A percentile compares a stretch with the other conserved stretches of the same genome.
Evolutionary conservation across 2,797 vertebrate genomes (phyloP).

Genomic region (Chelon auratus): DNA sequence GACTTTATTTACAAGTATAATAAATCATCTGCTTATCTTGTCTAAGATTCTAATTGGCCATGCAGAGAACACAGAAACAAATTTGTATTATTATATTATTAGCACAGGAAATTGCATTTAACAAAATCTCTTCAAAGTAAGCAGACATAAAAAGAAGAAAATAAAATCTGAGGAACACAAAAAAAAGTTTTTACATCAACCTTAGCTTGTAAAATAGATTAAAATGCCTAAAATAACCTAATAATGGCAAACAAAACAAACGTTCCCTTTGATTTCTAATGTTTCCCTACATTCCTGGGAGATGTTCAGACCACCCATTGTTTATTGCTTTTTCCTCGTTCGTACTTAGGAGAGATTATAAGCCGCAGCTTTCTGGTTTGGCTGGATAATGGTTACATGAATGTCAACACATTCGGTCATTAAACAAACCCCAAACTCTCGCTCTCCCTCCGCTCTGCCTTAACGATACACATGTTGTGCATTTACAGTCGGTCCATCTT

Average conservation of each 20-base stretch:
- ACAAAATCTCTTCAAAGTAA: background rate
- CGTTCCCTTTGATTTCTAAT: slow-evolving; percentile 14
- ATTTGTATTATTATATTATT: background rate
- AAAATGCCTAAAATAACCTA: background rate
- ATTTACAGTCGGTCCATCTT: slow-evolving; percentile 38
- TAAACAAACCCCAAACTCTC: slow-evolving; percentile 47
- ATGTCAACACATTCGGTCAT: slow-evolving; percentile 52
- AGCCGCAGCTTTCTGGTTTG: slow-evolving; percentile 32
- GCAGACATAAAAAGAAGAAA: background rate
- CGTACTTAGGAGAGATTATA: slow-evolving; percentile 23
- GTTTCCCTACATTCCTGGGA: slow-evolving; percentile 14
- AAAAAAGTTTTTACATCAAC: slow-evolving; percentile 1
- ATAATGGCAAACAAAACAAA: slow-evolving; percentile 16
- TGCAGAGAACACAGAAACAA: background rate
- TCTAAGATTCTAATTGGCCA: too few relatives aligned
- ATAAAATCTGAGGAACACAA: background rate
- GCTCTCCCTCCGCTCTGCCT: slow-evolving; percentile 11
- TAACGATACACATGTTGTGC: slow-evolving; percentile 46
- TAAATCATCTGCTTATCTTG: too few relatives aligned
- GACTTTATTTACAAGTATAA: too few relatives aligned
- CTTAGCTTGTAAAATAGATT: slow-evolving; percentile 7
- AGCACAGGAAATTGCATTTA: background rate
- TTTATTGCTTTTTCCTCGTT: background rate
- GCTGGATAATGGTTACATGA: slow-evolving; percentile 50
- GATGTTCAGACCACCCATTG: slow-evolving; percentile 44